Percentiles rank a stretch among this genome's conserved stretches.
These are phyloP conservation scores for Heteromormyrus szaboi DNA, from an alignment of 2,797 vertebrate genomes.

Conservation along the genomic window DNA sequence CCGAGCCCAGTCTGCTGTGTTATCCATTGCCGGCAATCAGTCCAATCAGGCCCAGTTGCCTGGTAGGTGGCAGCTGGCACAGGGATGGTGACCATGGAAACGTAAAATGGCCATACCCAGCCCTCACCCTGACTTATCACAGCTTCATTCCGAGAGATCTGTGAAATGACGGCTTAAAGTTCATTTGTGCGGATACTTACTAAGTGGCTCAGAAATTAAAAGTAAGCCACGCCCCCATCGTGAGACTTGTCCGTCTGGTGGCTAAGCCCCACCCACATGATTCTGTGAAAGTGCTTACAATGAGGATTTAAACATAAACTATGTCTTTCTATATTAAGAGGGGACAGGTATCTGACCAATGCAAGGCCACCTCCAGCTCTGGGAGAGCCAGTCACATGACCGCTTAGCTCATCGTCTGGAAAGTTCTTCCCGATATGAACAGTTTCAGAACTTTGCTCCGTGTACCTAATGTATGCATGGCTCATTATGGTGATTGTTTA, in stretches of 20 bases:
- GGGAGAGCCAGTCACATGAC: not conserved
- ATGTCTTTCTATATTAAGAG: not conserved
- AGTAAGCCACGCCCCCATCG: not conserved
- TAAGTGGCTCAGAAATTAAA: not conserved
- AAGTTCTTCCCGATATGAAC: not conserved
- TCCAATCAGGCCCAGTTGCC: not conserved
- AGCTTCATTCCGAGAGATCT: not conserved
- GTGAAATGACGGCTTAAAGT: not conserved
- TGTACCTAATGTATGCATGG: slow-evolving; percentile 14
- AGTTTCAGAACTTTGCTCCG: not conserved
- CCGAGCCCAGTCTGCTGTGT: not conserved
- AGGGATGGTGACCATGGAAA: not conserved
- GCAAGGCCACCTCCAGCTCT: not conserved
- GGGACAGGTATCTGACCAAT: not conserved
- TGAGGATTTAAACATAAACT: not conserved
- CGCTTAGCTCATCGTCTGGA: not conserved
- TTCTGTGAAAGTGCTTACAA: not conserved
- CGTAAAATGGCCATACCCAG: not conserved
- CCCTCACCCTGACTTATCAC: not conserved
- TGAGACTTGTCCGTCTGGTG: not conserved
- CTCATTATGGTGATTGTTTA: slow-evolving; percentile 13
- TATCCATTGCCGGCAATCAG: not conserved
- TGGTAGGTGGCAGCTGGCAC: not conserved
- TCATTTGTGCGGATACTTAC: not conserved
- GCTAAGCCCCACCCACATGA: not conserved